These are phyloP conservation scores for Limonius californicus DNA, from an alignment of 1,140 invertebrate species.

Conservation along the genomic window DNA sequence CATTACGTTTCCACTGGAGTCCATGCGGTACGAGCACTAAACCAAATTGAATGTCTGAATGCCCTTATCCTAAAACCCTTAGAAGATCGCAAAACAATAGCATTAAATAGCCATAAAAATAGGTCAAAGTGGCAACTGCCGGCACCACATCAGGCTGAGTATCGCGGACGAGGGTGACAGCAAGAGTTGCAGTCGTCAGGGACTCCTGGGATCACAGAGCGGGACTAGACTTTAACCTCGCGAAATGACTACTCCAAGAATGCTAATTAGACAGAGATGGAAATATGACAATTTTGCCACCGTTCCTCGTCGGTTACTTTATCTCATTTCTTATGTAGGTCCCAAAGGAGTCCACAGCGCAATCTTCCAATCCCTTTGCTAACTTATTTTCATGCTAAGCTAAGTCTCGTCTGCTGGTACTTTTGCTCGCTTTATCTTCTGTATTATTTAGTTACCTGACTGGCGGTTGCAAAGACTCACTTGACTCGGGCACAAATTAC, in stretches of 20 bases:
- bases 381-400: conserved; percentile 38
- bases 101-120: conserved; percentile 10
- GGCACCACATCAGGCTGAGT: conserved; percentile 9
- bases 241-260: conserved; percentile 38
- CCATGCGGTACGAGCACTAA: conserved; percentile 3
- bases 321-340: conserved; percentile 40
- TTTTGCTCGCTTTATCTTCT: conserved; percentile 29
- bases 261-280: conserved; percentile 41
- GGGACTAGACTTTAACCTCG: conserved; percentile 21
- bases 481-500: conserved; percentile 23
- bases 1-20: not conserved
- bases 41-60: conserved; percentile 14
- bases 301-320: conserved; percentile 35
- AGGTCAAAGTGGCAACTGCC: conserved; percentile 6
- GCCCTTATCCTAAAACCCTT: not conserved
- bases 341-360: conserved; percentile 31
- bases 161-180: conserved; percentile 11
- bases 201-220: conserved; percentile 1
- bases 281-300: conserved; percentile 37
- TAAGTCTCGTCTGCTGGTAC: conserved; percentile 30
- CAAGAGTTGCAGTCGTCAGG: conserved; percentile 13
- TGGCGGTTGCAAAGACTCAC: conserved; percentile 24
- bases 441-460: conserved; percentile 35
- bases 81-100: conserved; percentile 8
- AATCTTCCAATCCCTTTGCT: conserved; percentile 39